Base-by-base conservation (phyloP, 2,113 vertebrate genomes). In the Campylorhamphus procurvoides region DNA sequence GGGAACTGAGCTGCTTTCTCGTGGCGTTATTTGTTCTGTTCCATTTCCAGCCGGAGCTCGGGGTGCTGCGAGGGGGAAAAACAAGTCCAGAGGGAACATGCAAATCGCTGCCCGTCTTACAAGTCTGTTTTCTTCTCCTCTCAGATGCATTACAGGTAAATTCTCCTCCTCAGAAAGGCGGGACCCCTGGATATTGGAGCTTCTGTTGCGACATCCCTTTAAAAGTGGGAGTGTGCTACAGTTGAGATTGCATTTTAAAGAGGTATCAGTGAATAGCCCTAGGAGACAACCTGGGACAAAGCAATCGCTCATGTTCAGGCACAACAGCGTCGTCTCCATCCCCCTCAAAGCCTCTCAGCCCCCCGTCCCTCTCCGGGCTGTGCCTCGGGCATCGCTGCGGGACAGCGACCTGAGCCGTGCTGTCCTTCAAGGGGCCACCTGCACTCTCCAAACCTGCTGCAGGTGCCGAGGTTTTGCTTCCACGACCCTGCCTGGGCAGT, bases 401-500 rank as follows among this genome's bases (percentile, higher is more conserved):
- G 63, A 3, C 71, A 5, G 17, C 53, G 69, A 40, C 13, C 42
- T 0, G 6, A 10, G 49, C 22, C 2, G 0, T 4, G 39, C 68
- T 12, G 46, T 29, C 66, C 56, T 12, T 35, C 62, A 0, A 40
- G 39, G 37, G 28, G 50, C 17, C 40, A 5, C 46, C 80, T 9
- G 42, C 50, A 18, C 46, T 4, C 2, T 9, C 29, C 59, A 24
- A 29, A 52, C 6, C n/a, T 19, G 3, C 31, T 4, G 19, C 39
- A 28, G 76, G 47, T 25, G 77, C 73, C 22, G 18, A 17, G 24
- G 10, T 20, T 67, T 16, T 4, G 39, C 39, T 74, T 20, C 39
- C 23, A 0, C 0, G 12, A 1, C 4, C 3, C 4, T 1, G 46
- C 10, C 29, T 75, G 24, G 22, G 27, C 1, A 4, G 64, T 0